Evolutionary conservation across 2,113 vertebrate genomes (phyloP), one percentile per base, ranked within the genome.

Genomic region (Phodopus roborovskii): DNA sequence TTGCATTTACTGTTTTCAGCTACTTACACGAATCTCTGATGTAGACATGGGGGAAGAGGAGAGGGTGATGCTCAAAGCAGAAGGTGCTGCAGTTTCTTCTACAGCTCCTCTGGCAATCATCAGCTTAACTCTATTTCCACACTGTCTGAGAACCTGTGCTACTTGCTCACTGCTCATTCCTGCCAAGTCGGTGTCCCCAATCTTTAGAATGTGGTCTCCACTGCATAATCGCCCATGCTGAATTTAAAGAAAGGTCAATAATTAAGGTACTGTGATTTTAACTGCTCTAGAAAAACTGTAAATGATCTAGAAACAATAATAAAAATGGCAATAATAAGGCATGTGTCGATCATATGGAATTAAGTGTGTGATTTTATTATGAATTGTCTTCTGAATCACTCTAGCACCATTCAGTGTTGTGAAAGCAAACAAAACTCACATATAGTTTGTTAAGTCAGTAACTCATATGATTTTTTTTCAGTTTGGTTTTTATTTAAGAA

Each of bases 141-240:
- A 99, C 87, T 99, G 99, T 95, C 99, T 98, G 36, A 99, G 99
- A 81, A 99, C 99, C 94, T 99, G 99, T 1, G 99, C 99, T 96
- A 99, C 99, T 97, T 99, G 99, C 79, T 99, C 99, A 91, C 99
- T 99, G 98, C 99, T 99, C 99, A 99, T 99, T 86, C 99, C 99
- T 83, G 98, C 93, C 56, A 99, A 97, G 95, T 99, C 99, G 0
- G 99, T 99, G 90, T 99, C 99, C 36, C 99, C 99, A 9, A 99
- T 99, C 97, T 99, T 99, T 92, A 99, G 96, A 95, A 99, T 99
- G 96, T 99, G 99, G 97, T 99, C 99, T 88, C 99, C 99, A 92
- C 99, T 99, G 96, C 98, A 99, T 64, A 99, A 96, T 26, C 99
- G 99, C 20, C 99, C 99, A 94, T 99, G 99, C 99, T 99, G 70